A percentile compares a stretch with the other conserved stretches of the same genome.
Conservation (phyloP, 1,140 invertebrate genomes). For the Frieseomelitta varia region DNA sequence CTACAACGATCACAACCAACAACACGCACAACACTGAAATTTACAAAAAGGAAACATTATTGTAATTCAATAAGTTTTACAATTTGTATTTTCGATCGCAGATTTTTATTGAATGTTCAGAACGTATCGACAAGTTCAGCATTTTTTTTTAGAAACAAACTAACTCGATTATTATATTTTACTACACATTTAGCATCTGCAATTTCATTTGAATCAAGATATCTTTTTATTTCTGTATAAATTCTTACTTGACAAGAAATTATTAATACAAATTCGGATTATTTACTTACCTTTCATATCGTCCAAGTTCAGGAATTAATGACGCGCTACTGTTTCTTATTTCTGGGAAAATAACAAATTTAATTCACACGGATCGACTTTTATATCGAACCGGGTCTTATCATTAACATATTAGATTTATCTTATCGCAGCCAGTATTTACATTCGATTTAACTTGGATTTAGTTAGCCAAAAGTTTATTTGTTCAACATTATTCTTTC, state of each 20-base stretch:
- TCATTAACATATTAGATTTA: not conserved
- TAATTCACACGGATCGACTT: slow-evolving; percentile 10
- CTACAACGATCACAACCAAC: not conserved
- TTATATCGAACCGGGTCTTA: slow-evolving; percentile 32
- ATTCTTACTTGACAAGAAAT: not conserved
- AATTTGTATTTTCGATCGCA: not conserved
- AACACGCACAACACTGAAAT: not conserved
- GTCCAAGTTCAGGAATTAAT: not conserved
- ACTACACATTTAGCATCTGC: not conserved
- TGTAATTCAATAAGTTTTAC: not conserved
- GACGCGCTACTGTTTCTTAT: not conserved
- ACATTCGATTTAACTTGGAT: not conserved
- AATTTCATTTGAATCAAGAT: not conserved
- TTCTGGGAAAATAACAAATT: not conserved
- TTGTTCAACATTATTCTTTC: not conserved
- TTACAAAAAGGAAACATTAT: not conserved
- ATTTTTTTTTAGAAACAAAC: not conserved
- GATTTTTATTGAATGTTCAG: not conserved
- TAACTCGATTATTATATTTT: too few relatives aligned
- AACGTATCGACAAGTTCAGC: not conserved
- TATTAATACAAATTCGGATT: not conserved
- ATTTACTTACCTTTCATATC: not conserved
- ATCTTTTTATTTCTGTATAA: not conserved
- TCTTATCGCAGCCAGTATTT: not conserved
- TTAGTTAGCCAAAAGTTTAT: not conserved